Base-by-base conservation (phyloP, 2,888 invertebrate genomes). In the Pheosia tremula region DNA sequence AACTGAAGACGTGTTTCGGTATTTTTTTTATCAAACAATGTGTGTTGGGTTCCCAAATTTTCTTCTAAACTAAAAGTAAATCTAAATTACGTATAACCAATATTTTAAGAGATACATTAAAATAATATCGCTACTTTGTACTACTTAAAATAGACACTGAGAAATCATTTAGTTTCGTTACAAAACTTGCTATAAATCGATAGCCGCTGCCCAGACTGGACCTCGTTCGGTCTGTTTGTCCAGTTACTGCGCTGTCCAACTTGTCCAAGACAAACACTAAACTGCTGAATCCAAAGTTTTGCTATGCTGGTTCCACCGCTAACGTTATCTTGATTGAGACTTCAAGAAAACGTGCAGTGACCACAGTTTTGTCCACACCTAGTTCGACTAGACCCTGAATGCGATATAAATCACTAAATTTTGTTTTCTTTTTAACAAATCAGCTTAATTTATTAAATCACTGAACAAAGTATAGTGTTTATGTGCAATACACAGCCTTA, bases 261-360 rank as follows among this genome's bases (percentile, higher is more conserved):
- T 91, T 87, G 81, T 82, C 82, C 80, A 86, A 90, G 89, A 88
- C 87, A 91, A 91, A 91, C 87, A 89, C 79, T 81, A 84, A 88
- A 89, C 87, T 86, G 83, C 82, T 82, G 82, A 88, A 88, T 84
- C 90, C 82, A 68, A 74, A 81, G 79, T 77, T 75, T 54, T 3
- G 36, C 73, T 72, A 78, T 73, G 68, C 75, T 72, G 74, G 74
- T 78, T 81, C 75, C 69, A 75, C 79, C 83, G 79, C 81, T 79
- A 79, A 80, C 84, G 82, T 83, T 86, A 87, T 89, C 89, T 89
- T 89, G 88, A 90, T 89, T 88, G 86, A 88, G 83, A 77, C 82
- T 84, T 69, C 79, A 69, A 72, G 72, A 77, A 61, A 71, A 83
- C 87, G 80, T 84, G 88, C 53, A 71, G 80, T 84, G 83, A 83